Base-by-base conservation (phyloP, 2,797 vertebrate genomes). In the Phrynocephalus vlangalii region DNA sequence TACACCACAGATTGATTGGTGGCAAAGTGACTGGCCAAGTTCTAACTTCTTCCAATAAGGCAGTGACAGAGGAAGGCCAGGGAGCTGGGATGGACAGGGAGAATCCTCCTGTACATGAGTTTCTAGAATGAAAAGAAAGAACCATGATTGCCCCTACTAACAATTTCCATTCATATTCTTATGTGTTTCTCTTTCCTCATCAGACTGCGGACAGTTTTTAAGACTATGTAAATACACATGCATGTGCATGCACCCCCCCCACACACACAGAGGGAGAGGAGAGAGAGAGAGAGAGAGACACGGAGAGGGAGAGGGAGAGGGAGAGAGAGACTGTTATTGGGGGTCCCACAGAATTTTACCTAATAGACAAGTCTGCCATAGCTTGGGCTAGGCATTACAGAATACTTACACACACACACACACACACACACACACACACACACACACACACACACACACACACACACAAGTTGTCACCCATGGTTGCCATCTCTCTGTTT, bases 1-100 rank as follows among this genome's bases (percentile, higher is more conserved):
- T 96, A 97, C 96, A 96, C 96, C 96, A 94, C 96, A 95, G 95
- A 97, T 97, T 97, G 97, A 97, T 97, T 95, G 96, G 96, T 95
- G 96, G 96, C 95, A 91, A 96, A 95, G 94, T 96, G 96, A 94
- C 97, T 95, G 96, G 96, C 96, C 96, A 96, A 96, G 94, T 95
- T 95, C 95, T 96, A 77, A 89, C 83, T 94, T 91, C 96, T 96
- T 94, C 89, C 77, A 56, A 28, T 91, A 91, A 86, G 73, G 82
- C 87, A 86, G 83, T 84, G 56, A 93, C 89, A 93, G 92, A 94
- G 93, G 93, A 94, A 95, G 94, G 93, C 89, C 85, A 86, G 87
- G 72, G 83, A 38, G 86, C 24, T 13, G 84, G 88, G n/a, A 78
- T 82, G 94, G 89, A 90, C 94, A 89, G 90, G 91, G 88, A 96